A percentile compares a stretch with the other conserved stretches of the same genome.
Evolutionary conservation across 2,797 vertebrate species (phyloP).

Genomic region (Takifugu rubripes): DNA sequence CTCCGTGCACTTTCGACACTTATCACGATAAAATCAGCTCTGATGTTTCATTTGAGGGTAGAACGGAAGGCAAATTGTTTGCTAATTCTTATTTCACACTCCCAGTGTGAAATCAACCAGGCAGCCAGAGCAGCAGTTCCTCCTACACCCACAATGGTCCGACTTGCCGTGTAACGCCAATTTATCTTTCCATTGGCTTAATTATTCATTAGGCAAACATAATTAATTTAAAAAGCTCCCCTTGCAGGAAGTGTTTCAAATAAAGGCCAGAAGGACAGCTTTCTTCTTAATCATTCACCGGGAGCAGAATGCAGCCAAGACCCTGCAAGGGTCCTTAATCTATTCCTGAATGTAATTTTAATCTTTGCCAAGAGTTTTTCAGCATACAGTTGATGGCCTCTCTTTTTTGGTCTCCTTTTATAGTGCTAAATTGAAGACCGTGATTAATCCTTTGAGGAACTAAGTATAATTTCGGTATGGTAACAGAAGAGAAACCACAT

Average conservation of each 20-base stretch:
- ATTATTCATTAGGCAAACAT: slow-evolving; percentile 79
- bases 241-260: slow-evolving; percentile 74
- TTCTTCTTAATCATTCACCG: slow-evolving; percentile 65
- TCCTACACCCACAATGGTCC: slow-evolving; percentile 65
- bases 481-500: slow-evolving; percentile 5
- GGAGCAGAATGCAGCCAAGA: slow-evolving; percentile 37
- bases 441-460: not conserved
- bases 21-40: slow-evolving; percentile 66
- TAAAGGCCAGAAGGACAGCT: slow-evolving; percentile 71
- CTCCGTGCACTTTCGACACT: slow-evolving; percentile 59
- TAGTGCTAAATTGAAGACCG: not conserved
- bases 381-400: not conserved
- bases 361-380: slow-evolving; percentile 16
- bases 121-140: slow-evolving; percentile 54
- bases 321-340: slow-evolving; percentile 35
- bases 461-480: not conserved
- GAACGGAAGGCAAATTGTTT: slow-evolving; percentile 69
- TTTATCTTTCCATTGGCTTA: slow-evolving; percentile 73
- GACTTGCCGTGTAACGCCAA: slow-evolving; percentile 64
- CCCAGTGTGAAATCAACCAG: slow-evolving; percentile 67
- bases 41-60: slow-evolving; percentile 63
- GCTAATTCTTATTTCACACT: slow-evolving; percentile 72
- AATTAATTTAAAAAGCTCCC: slow-evolving; percentile 76
- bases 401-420: no score
- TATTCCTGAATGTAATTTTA: slow-evolving; percentile 30